Conservation (phyloP, 2,113 vertebrate species). For the Chaetodon trifascialis region DNA sequence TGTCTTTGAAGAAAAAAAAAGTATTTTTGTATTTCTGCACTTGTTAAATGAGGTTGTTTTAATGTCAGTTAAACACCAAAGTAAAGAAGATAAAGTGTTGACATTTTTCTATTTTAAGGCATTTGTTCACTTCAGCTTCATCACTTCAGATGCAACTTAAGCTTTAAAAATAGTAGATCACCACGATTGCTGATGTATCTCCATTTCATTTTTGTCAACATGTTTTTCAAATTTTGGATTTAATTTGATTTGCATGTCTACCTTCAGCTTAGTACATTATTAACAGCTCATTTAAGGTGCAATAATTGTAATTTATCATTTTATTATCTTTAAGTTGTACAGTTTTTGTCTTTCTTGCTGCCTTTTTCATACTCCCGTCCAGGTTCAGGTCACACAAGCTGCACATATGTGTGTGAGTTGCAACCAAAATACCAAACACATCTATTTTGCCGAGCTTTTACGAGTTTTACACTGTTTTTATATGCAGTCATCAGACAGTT, state of each 20-base stretch:
- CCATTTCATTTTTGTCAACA: conserved; percentile 12
- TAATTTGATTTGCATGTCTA: conserved; percentile 35
- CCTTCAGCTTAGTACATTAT: neutral
- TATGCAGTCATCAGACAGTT: neutral
- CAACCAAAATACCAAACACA: neutral
- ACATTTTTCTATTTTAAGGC: neutral
- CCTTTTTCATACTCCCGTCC: conserved; percentile 2
- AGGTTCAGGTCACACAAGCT: conserved; percentile 23
- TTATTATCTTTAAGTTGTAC: conserved; percentile 27
- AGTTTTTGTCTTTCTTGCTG: conserved; percentile 13
- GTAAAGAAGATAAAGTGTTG: neutral
- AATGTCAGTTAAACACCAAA: neutral
- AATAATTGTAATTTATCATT: conserved; percentile 39
- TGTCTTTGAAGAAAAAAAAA: neutral
- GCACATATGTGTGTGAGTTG: neutral
- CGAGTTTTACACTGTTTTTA: conserved; percentile 57
- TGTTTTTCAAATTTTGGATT: neutral
- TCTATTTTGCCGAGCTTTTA: conserved; percentile 2
- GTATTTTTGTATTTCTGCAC: conserved; percentile 39
- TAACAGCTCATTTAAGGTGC: conserved; percentile 2
- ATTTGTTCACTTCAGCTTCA: neutral
- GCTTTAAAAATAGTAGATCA: neutral
- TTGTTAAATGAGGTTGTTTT: conserved; percentile 9
- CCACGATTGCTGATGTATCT: neutral
- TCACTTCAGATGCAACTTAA: neutral